Conservation (phyloP, 2,113 vertebrate species). For the Antennarius striatus region DNA sequence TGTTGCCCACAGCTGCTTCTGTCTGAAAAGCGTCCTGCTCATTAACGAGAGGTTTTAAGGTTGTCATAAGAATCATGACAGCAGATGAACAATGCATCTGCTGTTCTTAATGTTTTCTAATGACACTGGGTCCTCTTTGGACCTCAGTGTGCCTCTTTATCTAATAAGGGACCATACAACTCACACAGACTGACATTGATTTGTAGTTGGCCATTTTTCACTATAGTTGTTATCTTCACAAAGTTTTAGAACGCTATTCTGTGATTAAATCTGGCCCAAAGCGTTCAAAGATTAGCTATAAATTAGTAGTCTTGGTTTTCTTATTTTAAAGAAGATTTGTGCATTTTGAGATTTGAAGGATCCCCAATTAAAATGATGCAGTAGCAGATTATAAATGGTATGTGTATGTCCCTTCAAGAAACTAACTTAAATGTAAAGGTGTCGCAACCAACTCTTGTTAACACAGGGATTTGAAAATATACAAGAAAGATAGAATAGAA, state of each 20-base stretch:
- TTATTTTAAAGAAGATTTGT: too few relatives aligned
- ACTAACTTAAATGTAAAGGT: too few relatives aligned
- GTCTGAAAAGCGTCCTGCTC: slow-evolving; percentile 76
- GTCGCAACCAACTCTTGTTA: too few relatives aligned
- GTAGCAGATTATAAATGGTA: too few relatives aligned
- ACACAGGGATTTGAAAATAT: too few relatives aligned
- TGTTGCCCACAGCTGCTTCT: slow-evolving; percentile 76
- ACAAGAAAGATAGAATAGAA: too few relatives aligned
- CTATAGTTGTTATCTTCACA: slow-evolving; percentile 3
- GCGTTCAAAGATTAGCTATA: too few relatives aligned
- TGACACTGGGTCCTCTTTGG: slow-evolving; percentile 47
- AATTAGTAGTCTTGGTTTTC: too few relatives aligned
- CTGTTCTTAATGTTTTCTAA: slow-evolving; percentile 62
- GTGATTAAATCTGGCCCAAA: neutral
- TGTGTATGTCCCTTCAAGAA: too few relatives aligned
- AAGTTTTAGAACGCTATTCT: slow-evolving; percentile 5
- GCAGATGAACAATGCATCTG: slow-evolving; percentile 77
- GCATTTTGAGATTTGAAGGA: too few relatives aligned
- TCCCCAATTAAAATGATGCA: too few relatives aligned
- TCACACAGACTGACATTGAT: slow-evolving; percentile 37
- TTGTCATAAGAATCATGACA: slow-evolving; percentile 71
- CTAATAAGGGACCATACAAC: slow-evolving; percentile 21
- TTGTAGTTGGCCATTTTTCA: slow-evolving; percentile 12
- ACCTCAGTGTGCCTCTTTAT: slow-evolving; percentile 16
- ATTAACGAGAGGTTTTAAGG: slow-evolving; percentile 71